Percentiles rank a stretch among this genome's conserved stretches.
These are phyloP conservation scores for Heliconius hortense DNA, from an alignment of 2,888 invertebrate species.

Conservation along the genomic window DNA sequence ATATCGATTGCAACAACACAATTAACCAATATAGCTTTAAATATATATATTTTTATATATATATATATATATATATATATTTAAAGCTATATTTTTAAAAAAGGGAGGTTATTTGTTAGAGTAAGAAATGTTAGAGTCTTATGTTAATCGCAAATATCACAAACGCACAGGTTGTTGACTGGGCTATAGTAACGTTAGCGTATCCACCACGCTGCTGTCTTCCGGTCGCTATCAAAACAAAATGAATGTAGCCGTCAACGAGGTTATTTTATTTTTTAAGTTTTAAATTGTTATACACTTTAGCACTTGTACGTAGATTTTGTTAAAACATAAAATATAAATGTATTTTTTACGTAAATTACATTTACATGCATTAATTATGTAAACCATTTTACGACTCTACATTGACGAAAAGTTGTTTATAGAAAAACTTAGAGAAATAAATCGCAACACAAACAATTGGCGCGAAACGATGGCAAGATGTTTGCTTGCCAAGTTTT, in stretches of 20 bases:
- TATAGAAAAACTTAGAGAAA: conserved; percentile 36
- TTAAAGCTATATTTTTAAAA: background rate
- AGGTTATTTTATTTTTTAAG: conserved; percentile 23
- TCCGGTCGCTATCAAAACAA: conserved; percentile 39
- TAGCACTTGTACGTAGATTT: background rate
- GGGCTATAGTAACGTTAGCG: conserved; percentile 29
- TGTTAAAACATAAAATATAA: conserved; percentile 1
- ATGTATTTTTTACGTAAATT: conserved; percentile 1
- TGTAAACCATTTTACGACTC: conserved; percentile 32
- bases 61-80: no score
- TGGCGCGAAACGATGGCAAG: conserved; percentile 34
- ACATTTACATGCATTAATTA: conserved; percentile 35
- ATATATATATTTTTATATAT: background rate
- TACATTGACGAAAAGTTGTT: conserved; percentile 29
- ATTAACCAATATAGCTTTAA: no score
- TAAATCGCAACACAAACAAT: conserved; percentile 37
- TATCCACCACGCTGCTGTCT: conserved; percentile 35
- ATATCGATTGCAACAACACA: no score
- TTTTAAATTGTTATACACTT: background rate
- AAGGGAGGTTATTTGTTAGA: conserved; percentile 13
- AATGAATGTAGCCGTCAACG: conserved; percentile 27
- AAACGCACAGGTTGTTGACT: conserved; percentile 37
- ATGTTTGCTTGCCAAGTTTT: conserved; percentile 40
- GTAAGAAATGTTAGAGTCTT: conserved; percentile 24
- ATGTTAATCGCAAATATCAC: conserved; percentile 29